These are phyloP conservation scores for Serripes groenlandicus DNA, from an alignment of 2,888 invertebrate species.

Conservation along the genomic window DNA sequence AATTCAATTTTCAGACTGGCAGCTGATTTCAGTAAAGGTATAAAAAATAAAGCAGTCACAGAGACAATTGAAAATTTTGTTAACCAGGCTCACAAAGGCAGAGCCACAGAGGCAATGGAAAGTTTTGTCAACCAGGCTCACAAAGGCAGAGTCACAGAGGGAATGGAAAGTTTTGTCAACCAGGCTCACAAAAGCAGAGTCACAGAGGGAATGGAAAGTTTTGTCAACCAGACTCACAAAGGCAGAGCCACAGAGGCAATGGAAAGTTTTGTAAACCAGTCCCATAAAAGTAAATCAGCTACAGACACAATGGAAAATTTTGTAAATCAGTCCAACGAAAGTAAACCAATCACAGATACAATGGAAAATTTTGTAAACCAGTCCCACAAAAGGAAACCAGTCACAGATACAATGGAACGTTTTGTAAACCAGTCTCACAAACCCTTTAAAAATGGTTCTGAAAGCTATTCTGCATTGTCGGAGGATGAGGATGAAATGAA, in stretches of 20 bases:
- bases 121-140: too few species aligned
- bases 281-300: background rate
- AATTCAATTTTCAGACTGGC: too few species aligned
- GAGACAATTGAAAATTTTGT: too few species aligned
- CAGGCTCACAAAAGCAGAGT: background rate
- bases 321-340: background rate
- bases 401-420: background rate
- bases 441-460: too few species aligned
- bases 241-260: background rate
- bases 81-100: too few species aligned
- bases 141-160: background rate
- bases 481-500: too few species aligned
- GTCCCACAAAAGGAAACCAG: background rate
- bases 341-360: background rate
- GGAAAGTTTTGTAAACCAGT: background rate
- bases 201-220: background rate
- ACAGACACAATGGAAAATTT: background rate
- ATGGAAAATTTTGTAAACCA: background rate
- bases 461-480: too few species aligned
- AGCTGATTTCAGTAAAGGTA: too few species aligned
- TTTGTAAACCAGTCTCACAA: background rate
- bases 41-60: too few species aligned
- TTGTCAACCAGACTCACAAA: background rate
- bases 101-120: too few species aligned
- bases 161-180: background rate